Conservation (phyloP, 2,888 invertebrate genomes). For the Carabus problematicus region DNA sequence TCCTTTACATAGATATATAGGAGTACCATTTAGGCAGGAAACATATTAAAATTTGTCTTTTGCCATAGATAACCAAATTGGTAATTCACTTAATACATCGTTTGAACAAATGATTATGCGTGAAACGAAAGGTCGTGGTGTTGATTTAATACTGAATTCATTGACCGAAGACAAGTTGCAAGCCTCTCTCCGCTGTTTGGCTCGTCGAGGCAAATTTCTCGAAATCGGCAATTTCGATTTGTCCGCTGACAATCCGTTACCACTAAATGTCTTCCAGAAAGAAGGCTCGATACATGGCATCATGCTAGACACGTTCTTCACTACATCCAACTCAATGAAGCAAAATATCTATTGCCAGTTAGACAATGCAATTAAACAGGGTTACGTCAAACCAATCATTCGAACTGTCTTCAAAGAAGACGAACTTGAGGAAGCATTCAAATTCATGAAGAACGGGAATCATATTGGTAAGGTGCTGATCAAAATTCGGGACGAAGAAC, state of each 20-base stretch:
- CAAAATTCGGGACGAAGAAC: constrained; percentile 54
- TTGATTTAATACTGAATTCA: constrained; percentile 91
- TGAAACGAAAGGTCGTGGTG: constrained; percentile 85
- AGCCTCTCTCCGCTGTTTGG: constrained; percentile 71
- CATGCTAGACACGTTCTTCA: constrained; percentile 74
- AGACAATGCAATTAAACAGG: constrained; percentile 65
- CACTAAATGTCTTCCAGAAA: constrained; percentile 72
- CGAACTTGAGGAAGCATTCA: constrained; percentile 76
- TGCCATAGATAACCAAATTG: constrained; percentile 72
- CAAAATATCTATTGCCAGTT: constrained; percentile 63
- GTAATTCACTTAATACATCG: constrained; percentile 83
- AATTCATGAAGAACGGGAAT: constrained; percentile 68
- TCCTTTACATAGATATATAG: neutral
- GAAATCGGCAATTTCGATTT: constrained; percentile 90
- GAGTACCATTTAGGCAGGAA: neutral
- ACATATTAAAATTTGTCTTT: neutral
- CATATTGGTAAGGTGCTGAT: constrained; percentile 79
- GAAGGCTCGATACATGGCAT: constrained; percentile 81
- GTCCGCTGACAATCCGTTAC: constrained; percentile 69
- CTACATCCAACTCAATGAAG: constrained; percentile 61
- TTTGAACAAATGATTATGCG: constrained; percentile 86
- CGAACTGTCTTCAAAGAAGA: constrained; percentile 69
- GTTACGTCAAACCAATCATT: constrained; percentile 73
- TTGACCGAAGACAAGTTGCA: constrained; percentile 89
- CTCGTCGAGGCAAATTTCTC: constrained; percentile 71